These are phyloP conservation scores for Boleophthalmus pectinirostris DNA, from an alignment of 2,113 vertebrate genomes.

Conservation along the genomic window DNA sequence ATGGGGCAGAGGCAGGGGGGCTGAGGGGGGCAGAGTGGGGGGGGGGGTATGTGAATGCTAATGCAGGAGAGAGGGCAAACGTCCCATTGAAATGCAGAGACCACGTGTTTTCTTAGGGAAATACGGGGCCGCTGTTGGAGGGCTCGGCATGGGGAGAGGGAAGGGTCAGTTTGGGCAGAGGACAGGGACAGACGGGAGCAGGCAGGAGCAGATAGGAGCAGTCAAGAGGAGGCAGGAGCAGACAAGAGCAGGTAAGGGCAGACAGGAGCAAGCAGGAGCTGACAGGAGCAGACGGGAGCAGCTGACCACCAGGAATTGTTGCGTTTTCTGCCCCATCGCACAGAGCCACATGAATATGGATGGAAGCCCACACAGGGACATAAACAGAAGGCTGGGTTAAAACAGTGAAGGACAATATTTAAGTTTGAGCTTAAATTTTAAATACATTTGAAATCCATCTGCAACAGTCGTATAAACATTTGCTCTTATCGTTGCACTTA, in stretches of 20 bases:
- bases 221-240: too few relatives aligned
- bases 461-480: too few relatives aligned
- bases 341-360: conserved; percentile 49
- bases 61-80: conserved; percentile 76
- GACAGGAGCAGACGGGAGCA: conserved; percentile 34
- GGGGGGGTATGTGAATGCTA: conserved; percentile 75
- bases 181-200: too few relatives aligned
- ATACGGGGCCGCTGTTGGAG: conserved; percentile 72
- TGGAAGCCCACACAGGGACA: conserved; percentile 43
- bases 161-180: conserved; percentile 72
- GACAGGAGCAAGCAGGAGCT: conserved; percentile 21
- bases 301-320: conserved; percentile 53
- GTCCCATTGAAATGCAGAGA: conserved; percentile 79
- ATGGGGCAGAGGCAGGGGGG: too few relatives aligned
- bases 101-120: conserved; percentile 79
- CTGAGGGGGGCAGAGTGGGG: not conserved
- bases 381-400: conserved; percentile 24
- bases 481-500: too few relatives aligned
- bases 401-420: not conserved
- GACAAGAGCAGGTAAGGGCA: too few relatives aligned
- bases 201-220: too few relatives aligned
- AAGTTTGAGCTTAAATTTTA: too few relatives aligned
- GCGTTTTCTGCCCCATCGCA: conserved; percentile 51
- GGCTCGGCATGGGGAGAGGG: conserved; percentile 60
- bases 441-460: too few relatives aligned